Evolutionary conservation across 2,113 vertebrate species (phyloP).

Genomic region (crab-eating macaque (Macaca fascicularis)): T2T-MFA8v1.1 NC_088390.1:48476001-48476500

Average conservation of each 20-base stretch:
- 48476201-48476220: neutral
- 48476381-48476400: neutral
- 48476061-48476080: neutral
- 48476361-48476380: neutral
- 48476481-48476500: neutral
- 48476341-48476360: neutral
- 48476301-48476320: neutral
- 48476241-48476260: neutral
- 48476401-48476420: neutral
- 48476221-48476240: neutral
- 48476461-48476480: neutral
- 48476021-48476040: conserved; percentile 1
- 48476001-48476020: neutral
- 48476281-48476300: neutral
- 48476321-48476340: neutral
- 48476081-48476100: neutral
- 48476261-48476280: neutral
- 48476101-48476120: neutral
- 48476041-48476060: neutral
- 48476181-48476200: neutral
- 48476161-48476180: neutral
- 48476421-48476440: neutral
- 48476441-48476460: neutral
- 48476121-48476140: neutral
- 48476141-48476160: neutral